Evolutionary conservation across 2,888 invertebrate species (phyloP).

Genomic region (Polylopha cassiicola): DNA sequence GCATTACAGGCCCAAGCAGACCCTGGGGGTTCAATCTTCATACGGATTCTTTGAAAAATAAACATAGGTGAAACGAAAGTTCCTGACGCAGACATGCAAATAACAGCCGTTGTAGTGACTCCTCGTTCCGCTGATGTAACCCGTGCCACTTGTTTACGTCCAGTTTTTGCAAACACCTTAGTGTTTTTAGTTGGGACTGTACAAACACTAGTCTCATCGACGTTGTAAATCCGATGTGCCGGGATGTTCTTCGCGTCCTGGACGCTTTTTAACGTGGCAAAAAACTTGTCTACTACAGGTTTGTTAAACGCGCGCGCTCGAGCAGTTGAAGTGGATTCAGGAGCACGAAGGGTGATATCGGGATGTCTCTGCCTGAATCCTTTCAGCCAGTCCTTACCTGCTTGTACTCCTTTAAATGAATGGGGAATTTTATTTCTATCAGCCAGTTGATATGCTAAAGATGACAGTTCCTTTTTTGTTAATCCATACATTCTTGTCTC

Average conservation of each 20-base stretch:
- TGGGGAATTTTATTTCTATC: slow-evolving; percentile 24
- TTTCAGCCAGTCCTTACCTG: slow-evolving; percentile 26
- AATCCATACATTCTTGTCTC: slow-evolving; percentile 26
- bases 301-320: slow-evolving; percentile 24
- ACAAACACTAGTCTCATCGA: slow-evolving; percentile 19
- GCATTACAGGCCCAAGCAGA: slow-evolving; percentile 22
- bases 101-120: slow-evolving; percentile 29
- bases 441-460: slow-evolving; percentile 26
- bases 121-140: slow-evolving; percentile 33
- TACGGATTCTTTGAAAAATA: slow-evolving; percentile 30
- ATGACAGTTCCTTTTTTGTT: slow-evolving; percentile 20
- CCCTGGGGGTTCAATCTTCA: slow-evolving; percentile 34
- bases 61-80: slow-evolving; percentile 33
- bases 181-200: slow-evolving; percentile 29
- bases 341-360: slow-evolving; percentile 26
- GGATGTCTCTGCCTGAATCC: slow-evolving; percentile 28
- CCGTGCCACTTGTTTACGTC: slow-evolving; percentile 31
- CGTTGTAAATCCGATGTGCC: slow-evolving; percentile 25
- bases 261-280: slow-evolving; percentile 12
- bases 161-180: slow-evolving; percentile 29
- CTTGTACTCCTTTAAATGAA: slow-evolving; percentile 24
- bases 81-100: slow-evolving; percentile 33
- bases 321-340: slow-evolving; percentile 24
- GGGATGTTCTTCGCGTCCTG: slow-evolving; percentile 6
- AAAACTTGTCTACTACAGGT: slow-evolving; percentile 23